Evolutionary conservation across 2,797 vertebrate species (phyloP).

Genomic region (Rhincodon typus): DNA sequence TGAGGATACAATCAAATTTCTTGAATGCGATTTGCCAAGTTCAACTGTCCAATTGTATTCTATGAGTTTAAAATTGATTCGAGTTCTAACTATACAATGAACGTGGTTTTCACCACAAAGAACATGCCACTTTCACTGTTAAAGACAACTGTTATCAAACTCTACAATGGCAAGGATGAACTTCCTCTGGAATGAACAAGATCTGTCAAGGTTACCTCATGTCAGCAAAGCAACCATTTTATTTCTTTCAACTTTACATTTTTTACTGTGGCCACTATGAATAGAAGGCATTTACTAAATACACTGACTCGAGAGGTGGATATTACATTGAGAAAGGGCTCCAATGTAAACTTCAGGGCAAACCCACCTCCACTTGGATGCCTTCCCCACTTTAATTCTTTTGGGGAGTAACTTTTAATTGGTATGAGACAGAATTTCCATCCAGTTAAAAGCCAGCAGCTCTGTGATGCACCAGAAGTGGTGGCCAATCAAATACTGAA

Average conservation of each 20-base stretch:
- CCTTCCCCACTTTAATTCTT: too few species aligned
- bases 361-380: neutral
- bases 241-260: neutral
- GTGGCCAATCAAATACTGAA: too few species aligned
- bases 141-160: neutral
- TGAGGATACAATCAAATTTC: neutral
- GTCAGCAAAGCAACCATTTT: neutral
- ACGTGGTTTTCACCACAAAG: neutral
- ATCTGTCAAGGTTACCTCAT: neutral
- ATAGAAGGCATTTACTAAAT: neutral
- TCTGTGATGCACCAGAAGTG: too few species aligned
- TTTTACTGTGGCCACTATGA: neutral
- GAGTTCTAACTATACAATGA: neutral
- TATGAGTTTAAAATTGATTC: neutral
- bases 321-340: too few species aligned
- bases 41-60: neutral
- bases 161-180: neutral
- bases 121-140: neutral
- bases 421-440: too few species aligned
- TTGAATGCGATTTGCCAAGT: neutral
- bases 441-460: too few species aligned
- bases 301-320: neutral
- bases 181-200: neutral
- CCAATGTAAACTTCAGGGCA: neutral
- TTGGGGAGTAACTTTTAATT: too few species aligned